Conservation (phyloP, 2,113 vertebrate species). For the Peromyscus leucopus region DNA sequence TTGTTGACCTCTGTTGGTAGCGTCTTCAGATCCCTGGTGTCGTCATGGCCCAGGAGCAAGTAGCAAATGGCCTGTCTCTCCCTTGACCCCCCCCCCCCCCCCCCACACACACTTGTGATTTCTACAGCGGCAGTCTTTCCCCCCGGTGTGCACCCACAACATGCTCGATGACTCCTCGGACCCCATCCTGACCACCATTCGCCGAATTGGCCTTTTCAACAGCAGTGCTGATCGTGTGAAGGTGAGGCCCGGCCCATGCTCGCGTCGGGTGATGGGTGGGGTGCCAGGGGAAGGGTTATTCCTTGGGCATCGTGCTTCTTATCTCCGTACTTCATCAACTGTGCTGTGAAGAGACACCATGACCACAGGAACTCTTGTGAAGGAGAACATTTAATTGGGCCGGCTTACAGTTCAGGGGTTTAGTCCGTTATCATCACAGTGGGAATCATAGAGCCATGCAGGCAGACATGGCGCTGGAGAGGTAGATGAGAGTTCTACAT, state of each 20-base stretch:
- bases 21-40: background rate
- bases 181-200: constrained; percentile 93
- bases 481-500: background rate
- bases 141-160: constrained; percentile 95
- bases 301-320: background rate
- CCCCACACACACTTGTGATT: background rate
- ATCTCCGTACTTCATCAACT: background rate
- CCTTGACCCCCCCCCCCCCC: background rate
- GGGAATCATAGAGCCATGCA: background rate
- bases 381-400: background rate
- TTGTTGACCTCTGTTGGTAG: background rate
- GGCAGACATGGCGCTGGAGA: background rate
- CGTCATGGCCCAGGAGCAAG: background rate
- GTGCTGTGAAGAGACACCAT: background rate
- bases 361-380: background rate
- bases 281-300: background rate
- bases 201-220: constrained; percentile 95
- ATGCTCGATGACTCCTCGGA: constrained; percentile 95
- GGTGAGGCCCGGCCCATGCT: constrained; percentile 81
- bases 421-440: background rate
- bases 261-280: background rate
- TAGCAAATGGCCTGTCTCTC: background rate
- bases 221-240: constrained; percentile 93
- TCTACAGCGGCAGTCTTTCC: constrained; percentile 91
- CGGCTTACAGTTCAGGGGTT: background rate